Conservation (phyloP, 2,113 vertebrate genomes). For the Cyphomyrus plagiostoma region DNA sequence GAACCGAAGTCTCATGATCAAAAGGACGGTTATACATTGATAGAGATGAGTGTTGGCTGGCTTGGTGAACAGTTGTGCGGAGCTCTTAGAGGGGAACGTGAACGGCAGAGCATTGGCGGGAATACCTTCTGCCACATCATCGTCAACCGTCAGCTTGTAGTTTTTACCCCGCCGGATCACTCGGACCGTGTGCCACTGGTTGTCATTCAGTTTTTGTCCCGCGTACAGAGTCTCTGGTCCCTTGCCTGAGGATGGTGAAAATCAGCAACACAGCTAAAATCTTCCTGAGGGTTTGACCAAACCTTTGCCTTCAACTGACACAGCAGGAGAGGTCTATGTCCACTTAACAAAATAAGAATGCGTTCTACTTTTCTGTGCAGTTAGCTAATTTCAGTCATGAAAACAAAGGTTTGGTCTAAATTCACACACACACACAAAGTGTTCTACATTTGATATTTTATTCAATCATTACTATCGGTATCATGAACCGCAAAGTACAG, state of each 20-base stretch:
- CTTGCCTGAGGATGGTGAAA: constrained; percentile 74
- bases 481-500: background rate
- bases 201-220: constrained; percentile 95
- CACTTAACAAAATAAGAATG: background rate
- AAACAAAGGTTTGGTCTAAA: constrained; percentile 44
- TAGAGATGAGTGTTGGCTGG: background rate
- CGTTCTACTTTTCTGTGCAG: background rate
- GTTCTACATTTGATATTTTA: background rate
- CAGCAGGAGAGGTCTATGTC: too few species aligned
- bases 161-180: constrained; percentile 87
- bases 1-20: background rate
- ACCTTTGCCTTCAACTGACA: constrained; percentile 28
- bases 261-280: constrained; percentile 42
- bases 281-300: constrained; percentile 35
- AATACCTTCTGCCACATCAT: constrained; percentile 89
- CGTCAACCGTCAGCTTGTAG: constrained; percentile 87
- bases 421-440: background rate
- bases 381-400: background rate
- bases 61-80: background rate
- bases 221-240: constrained; percentile 93
- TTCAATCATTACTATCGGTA: background rate
- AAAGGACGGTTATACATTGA: background rate
- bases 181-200: constrained; percentile 91
- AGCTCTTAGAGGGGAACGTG: background rate
- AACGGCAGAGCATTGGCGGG: constrained; percentile 15